Percentiles rank a stretch among this genome's conserved stretches.
These are phyloP conservation scores for Temnothorax nylanderi DNA, from an alignment of 1,140 invertebrate species.

Conservation along the genomic window DNA sequence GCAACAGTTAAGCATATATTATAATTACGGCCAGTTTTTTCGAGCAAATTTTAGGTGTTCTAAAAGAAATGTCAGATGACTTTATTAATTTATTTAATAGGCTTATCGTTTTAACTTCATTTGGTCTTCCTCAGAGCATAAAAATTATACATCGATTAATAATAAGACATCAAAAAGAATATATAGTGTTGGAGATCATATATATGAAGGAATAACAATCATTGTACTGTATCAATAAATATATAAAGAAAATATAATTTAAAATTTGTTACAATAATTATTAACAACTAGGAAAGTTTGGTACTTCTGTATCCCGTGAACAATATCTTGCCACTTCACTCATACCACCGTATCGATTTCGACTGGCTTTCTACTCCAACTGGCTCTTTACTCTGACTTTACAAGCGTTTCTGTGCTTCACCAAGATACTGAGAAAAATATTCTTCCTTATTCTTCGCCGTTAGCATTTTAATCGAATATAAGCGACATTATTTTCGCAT, in stretches of 20 bases:
- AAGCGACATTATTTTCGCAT: not conserved
- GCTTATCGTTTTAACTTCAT: too few relatives aligned
- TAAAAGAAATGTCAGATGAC: too few relatives aligned
- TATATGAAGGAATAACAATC: too few relatives aligned
- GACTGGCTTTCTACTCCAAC: not conserved
- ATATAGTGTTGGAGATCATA: too few relatives aligned
- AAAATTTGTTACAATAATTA: not conserved
- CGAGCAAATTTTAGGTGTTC: too few relatives aligned
- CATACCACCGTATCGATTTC: slow-evolving; percentile 30
- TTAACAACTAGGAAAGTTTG: not conserved
- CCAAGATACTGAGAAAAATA: not conserved
- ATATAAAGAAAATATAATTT: not conserved
- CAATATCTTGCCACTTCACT: not conserved
- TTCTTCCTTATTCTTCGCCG: not conserved
- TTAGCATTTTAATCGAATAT: slow-evolving; percentile 23
- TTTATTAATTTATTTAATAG: too few relatives aligned
- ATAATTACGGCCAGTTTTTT: too few relatives aligned
- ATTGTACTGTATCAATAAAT: too few relatives aligned
- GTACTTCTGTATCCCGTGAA: not conserved
- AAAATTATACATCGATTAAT: too few relatives aligned
- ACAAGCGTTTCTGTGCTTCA: not conserved
- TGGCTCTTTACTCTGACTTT: not conserved
- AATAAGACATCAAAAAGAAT: too few relatives aligned
- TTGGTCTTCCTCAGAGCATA: too few relatives aligned
- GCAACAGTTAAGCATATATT: too few relatives aligned